These are phyloP conservation scores for Enteromius radiatus DNA, from an alignment of 2,797 vertebrate species.

Conservation along the genomic window DNA sequence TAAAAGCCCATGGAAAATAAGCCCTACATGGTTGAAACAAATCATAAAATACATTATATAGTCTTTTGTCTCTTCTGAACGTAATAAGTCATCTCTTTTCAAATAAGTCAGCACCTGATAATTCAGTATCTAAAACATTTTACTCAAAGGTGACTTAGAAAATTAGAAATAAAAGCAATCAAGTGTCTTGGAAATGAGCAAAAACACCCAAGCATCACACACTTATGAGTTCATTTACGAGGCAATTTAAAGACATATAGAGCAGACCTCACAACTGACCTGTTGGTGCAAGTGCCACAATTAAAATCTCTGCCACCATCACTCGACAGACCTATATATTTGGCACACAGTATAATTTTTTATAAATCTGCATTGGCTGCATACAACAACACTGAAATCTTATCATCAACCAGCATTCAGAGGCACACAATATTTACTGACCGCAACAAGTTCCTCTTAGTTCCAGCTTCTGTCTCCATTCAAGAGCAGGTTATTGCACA, in stretches of 20 bases:
- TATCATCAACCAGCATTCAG: constrained; percentile 32
- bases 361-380: constrained; percentile 9
- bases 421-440: constrained; percentile 30
- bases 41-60: background rate
- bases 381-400: constrained; percentile 16
- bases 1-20: constrained; percentile 19
- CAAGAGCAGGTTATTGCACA: constrained; percentile 39
- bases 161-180: constrained; percentile 19
- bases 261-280: constrained; percentile 11
- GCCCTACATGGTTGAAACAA: background rate
- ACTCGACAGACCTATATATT: constrained; percentile 13
- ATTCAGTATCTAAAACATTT: constrained; percentile 20
- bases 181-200: constrained; percentile 5
- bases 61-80: constrained; percentile 5
- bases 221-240: background rate
- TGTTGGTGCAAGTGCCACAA: background rate
- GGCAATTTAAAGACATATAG: background rate
- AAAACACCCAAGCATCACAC: constrained; percentile 29
- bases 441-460: constrained; percentile 7
- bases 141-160: background rate
- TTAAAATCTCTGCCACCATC: background rate
- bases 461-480: constrained; percentile 31
- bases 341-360: constrained; percentile 30
- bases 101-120: constrained; percentile 14
- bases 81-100: constrained; percentile 5